A percentile compares a stretch with the other conserved stretches of the same genome.
Evolutionary conservation across 1,140 invertebrate species (phyloP).

Genomic region (Calycopis cecrops): DNA sequence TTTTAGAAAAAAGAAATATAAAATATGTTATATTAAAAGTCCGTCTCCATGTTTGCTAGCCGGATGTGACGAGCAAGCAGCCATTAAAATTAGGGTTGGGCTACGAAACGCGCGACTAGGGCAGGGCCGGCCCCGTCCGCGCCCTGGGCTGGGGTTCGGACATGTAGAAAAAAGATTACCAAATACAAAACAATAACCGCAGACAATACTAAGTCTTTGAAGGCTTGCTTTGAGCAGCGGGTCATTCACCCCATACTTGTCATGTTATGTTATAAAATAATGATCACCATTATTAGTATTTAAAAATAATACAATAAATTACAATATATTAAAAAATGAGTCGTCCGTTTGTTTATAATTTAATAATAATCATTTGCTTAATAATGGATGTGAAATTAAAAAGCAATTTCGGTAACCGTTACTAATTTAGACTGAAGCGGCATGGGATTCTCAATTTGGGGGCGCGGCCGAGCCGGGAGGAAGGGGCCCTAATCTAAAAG

Average conservation of each 20-base stretch:
- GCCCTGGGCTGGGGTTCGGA: conserved; percentile 34
- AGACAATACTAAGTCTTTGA: conserved; percentile 15
- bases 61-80: conserved; percentile 62
- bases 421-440: conserved; percentile 62
- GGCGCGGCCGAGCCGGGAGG: conserved; percentile 32
- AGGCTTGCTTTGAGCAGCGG: not conserved
- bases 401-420: conserved; percentile 70
- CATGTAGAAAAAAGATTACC: conserved; percentile 38
- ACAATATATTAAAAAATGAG: too few species aligned
- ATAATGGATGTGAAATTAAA: conserved; percentile 62
- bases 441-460: conserved; percentile 55
- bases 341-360: too few species aligned
- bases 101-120: conserved; percentile 58
- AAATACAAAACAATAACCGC: conserved; percentile 44
- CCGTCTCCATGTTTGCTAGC: conserved; percentile 49
- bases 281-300: too few species aligned
- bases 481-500: conserved; percentile 64
- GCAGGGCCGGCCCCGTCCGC: conserved; percentile 50
- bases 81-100: conserved; percentile 74
- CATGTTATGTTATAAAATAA: too few species aligned
- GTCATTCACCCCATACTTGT: not conserved
- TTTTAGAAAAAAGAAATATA: conserved; percentile 14
- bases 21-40: conserved; percentile 16
- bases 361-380: too few species aligned
- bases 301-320: too few species aligned